Evolutionary conservation across 2,797 vertebrate species (phyloP), one percentile per base, ranked within the genome.

Genomic region (Melanotaenia boesemani): DNA sequence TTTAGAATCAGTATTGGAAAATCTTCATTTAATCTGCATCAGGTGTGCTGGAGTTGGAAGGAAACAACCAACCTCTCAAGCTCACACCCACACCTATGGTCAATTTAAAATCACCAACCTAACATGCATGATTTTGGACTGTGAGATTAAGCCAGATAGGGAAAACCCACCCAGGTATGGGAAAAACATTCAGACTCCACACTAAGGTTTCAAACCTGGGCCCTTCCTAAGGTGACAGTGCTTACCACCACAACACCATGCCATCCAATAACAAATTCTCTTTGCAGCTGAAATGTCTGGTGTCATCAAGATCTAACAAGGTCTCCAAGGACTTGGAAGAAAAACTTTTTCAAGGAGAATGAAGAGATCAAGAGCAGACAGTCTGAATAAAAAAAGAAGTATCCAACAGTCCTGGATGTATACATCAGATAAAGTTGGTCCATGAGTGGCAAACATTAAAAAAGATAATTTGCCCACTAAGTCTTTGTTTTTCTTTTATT

Each of bases 231-330:
- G 50, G 50, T 24, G 50, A 52, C 50, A 12, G 50, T 11, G 50
- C n/a, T 20, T n/a, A 52, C 20, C 1, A 24, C 50, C 22, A 52
- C 22, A 52, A n/a, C 8, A n/a, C 44, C 18, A 16, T n/a, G 44
- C 18, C 6, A n/a, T 16, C 22, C 54, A 65, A 50, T 48, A 46
- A 16, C 34, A 62, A 62, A 71, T 63, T 41, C 18, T 52, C 18
- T 68, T 68, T 75, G 7, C 28, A 48, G 9, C 12, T 57, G 39
- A 41, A 61, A 58, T 65, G 34, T 15, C 22, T 30, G 44, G 46
- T 48, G 41, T 60, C 71, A 73, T 52, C 24, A 60, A 63, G 28
- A 72, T 60, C 56, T 61, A 60, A 74, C 22, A 20, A 60, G 26
- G 26, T 66, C 48, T 67, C 57, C 18, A 37, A 63, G 20, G 12